Base-by-base conservation (phyloP, 2,888 invertebrate species). In the Tethea ocularis region DNA sequence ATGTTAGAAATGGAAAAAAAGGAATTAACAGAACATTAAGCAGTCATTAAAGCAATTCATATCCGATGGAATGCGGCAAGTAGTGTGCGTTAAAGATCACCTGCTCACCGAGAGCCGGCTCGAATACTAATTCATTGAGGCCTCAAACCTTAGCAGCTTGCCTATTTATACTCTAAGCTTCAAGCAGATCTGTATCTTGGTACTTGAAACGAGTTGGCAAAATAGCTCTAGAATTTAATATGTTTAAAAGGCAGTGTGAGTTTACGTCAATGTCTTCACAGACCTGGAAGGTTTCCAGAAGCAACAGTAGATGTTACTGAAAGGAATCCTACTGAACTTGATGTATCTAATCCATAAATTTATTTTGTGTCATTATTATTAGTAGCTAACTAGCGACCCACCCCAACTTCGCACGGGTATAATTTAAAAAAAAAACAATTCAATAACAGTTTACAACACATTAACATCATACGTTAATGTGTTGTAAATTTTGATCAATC, bases 41-140 rank as follows among this genome's bases (percentile, higher is more conserved):
- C 63, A 58, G 64, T 70, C 68, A 74, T 78, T 74, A 74, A 72
- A 64, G 71, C 69, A 68, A 78, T 68, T 74, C 69, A 73, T 74
- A 74, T 72, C 67, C 60, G 58, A 36, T 64, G 80, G 84, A 82
- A 86, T 85, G 86, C 71, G 68, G 66, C 72, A 79, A 82, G 73
- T 83, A 71, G 82, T 78, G 79, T 82, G 79, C 68, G 67, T 67
- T 75, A 78, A 79, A 83, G 81, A 84, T 82, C 82, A 84, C 75
- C 75, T 82, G 78, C 26, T 73, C 33, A 13, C 66, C 66, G 63
- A 63, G 63, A 60, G 63, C 56, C 33, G 71, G 63, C 59, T 64
- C 58, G 70, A 69, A 69, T 71, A 62, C 53, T 64, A 71, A 68
- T 63, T 60, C 46, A 60, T 54, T 64, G 68, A 61, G 51, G 52